phyloP scores from a whole-genome alignment of 35 echinoderm and acorn worm genomes.

The Ophiothrix spiculata region DNA sequence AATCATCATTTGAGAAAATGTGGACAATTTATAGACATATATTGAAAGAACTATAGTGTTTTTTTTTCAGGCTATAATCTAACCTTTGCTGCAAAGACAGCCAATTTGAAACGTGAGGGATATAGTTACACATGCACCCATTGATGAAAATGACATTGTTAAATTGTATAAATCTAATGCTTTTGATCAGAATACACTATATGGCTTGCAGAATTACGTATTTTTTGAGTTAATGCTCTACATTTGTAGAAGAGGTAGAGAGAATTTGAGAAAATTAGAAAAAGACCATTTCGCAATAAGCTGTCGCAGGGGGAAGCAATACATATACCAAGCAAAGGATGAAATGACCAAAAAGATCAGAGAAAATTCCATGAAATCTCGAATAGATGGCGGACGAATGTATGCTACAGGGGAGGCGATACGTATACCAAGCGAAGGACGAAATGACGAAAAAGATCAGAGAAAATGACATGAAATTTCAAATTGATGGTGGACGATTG shows the following conservation, averaged over 20 bases:
- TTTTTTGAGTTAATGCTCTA: slow-evolving; percentile 39
- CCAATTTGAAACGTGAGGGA: slow-evolving; percentile 26
- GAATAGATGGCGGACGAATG: background rate
- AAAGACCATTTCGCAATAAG: slow-evolving; percentile 18
- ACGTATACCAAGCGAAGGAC: too few relatives aligned
- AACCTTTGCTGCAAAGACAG: slow-evolving; percentile 4
- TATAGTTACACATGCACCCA: slow-evolving; percentile 8
- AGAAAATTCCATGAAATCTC: background rate
- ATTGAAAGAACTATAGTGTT: background rate
- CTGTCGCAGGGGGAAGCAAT: slow-evolving; percentile 11
- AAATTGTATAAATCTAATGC: slow-evolving; percentile 19
- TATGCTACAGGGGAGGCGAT: too few relatives aligned
- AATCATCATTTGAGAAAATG: background rate
- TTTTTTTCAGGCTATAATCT: background rate
- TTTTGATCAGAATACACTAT: slow-evolving; percentile 14
- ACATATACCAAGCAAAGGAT: slow-evolving; percentile 33
- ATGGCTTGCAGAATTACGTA: slow-evolving; percentile 25
- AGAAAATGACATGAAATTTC: too few relatives aligned
- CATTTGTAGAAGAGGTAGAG: slow-evolving; percentile 38
- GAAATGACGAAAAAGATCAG: too few relatives aligned
- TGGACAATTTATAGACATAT: background rate
- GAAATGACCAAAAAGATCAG: slow-evolving; percentile 9
- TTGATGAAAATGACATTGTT: slow-evolving; percentile 44
- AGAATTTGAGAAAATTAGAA: slow-evolving; percentile 32
- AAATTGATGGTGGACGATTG: too few relatives aligned